These are phyloP conservation scores for Drosophila prostipennis DNA, from an alignment of 2,888 invertebrate genomes.

Conservation along the genomic window DNA sequence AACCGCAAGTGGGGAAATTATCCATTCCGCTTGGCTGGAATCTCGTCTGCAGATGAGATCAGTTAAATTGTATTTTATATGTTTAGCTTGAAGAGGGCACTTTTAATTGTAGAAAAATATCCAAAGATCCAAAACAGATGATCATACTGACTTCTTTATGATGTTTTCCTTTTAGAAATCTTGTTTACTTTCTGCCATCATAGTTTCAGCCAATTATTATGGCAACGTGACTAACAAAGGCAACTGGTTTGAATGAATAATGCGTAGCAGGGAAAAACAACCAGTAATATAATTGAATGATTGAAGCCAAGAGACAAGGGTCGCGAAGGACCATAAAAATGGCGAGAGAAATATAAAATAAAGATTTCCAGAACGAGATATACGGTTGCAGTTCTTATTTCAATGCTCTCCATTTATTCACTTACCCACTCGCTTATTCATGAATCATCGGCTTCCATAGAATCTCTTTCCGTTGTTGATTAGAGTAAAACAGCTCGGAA, in stretches of 20 bases:
- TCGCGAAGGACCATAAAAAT: constrained; percentile 3
- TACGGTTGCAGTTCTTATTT: not conserved
- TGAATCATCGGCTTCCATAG: constrained; percentile 13
- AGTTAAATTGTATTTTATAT: not conserved
- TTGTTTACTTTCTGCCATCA: not conserved
- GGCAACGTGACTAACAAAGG: constrained; percentile 12
- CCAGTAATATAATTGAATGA: constrained; percentile 5
- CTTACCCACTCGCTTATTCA: constrained; percentile 11
- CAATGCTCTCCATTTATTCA: constrained; percentile 3
- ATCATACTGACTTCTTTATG: not conserved
- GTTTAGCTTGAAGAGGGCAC: not conserved
- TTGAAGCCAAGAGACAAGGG: constrained; percentile 14
- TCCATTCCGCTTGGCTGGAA: constrained; percentile 10
- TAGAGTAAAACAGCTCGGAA: not conserved
- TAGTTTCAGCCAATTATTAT: not conserved
- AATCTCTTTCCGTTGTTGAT: constrained; percentile 1
- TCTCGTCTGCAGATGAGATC: constrained; percentile 15
- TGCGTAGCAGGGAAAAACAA: too few species aligned
- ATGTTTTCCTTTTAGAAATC: not conserved
- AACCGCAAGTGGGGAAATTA: constrained; percentile 21
- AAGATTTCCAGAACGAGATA: constrained; percentile 11
- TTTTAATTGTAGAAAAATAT: not conserved
- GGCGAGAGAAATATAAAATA: constrained; percentile 2
- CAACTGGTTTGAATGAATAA: constrained; percentile 1
- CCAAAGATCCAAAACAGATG: constrained; percentile 1